These are phyloP conservation scores for Microplitis deprimator DNA, from an alignment of 2,888 invertebrate species.

Conservation along the genomic window DNA sequence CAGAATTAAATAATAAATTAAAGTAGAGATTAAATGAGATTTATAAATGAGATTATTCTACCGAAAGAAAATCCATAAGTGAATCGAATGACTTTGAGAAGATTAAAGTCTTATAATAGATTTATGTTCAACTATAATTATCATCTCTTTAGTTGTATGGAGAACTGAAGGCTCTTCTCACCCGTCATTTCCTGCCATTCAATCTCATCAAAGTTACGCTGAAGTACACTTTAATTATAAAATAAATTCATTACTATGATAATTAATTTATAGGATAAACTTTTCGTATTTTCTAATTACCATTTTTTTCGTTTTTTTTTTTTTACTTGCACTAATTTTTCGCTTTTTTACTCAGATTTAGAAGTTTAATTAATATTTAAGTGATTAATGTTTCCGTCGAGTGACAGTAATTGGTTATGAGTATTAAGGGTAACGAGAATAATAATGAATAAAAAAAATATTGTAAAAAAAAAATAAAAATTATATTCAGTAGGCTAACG, in stretches of 20 bases:
- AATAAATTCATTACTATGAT: neutral
- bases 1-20: neutral
- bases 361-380: neutral
- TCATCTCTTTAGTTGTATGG: neutral
- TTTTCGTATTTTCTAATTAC: neutral
- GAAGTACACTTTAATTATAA: conserved; percentile 18
- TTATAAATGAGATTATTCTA: conserved; percentile 30
- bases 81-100: conserved; percentile 58
- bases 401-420: neutral
- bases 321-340: conserved; percentile 1
- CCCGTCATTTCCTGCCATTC: neutral
- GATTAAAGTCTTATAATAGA: conserved; percentile 47
- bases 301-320: neutral
- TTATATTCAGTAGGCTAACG: neutral
- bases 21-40: neutral
- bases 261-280: conserved; percentile 9
- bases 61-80: conserved; percentile 50
- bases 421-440: neutral
- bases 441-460: neutral
- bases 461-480: neutral
- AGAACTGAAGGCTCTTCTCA: neutral
- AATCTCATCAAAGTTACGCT: conserved; percentile 22
- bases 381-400: neutral
- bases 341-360: neutral
- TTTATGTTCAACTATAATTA: conserved; percentile 37